Conservation (phyloP, 2,797 vertebrate genomes). For the Mallotus villosus region DNA sequence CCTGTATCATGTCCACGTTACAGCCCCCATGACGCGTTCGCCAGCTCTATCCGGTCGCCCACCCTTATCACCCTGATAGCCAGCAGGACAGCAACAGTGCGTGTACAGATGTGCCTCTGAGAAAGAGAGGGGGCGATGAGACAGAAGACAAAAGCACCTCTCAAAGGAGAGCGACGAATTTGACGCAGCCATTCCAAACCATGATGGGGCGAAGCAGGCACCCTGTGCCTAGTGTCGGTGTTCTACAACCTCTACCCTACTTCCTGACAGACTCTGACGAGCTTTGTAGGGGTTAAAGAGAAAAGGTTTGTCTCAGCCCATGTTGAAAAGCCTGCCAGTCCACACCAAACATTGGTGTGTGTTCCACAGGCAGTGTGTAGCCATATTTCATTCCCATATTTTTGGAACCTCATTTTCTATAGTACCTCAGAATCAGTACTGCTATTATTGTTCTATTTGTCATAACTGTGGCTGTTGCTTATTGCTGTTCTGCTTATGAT, state of each 20-base stretch:
- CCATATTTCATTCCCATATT: slow-evolving; percentile 33
- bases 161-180: slow-evolving; percentile 36
- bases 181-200: slow-evolving; percentile 47
- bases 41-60: slow-evolving; percentile 55
- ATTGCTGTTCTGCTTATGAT: slow-evolving; percentile 41
- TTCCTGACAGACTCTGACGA: slow-evolving; percentile 44
- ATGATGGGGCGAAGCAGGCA: slow-evolving; percentile 25
- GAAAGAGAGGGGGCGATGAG: slow-evolving; percentile 12
- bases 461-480: slow-evolving; percentile 48
- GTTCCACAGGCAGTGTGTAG: slow-evolving; percentile 14
- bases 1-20: neutral
- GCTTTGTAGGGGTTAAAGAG: slow-evolving; percentile 33
- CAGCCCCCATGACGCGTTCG: slow-evolving; percentile 44
- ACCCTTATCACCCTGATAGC: slow-evolving; percentile 17
- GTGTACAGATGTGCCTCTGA: slow-evolving; percentile 6
- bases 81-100: slow-evolving; percentile 32
- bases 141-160: slow-evolving; percentile 32
- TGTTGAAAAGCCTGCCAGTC: slow-evolving; percentile 30
- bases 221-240: slow-evolving; percentile 15
- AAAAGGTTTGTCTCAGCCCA: slow-evolving; percentile 34
- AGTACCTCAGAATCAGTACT: slow-evolving; percentile 46
- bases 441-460: slow-evolving; percentile 57
- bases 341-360: slow-evolving; percentile 38
- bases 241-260: slow-evolving; percentile 20
- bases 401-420: slow-evolving; percentile 52